These are phyloP conservation scores for Acrobeloides nanus DNA, from an alignment of 2,888 invertebrate species.

Conservation along the genomic window DNA sequence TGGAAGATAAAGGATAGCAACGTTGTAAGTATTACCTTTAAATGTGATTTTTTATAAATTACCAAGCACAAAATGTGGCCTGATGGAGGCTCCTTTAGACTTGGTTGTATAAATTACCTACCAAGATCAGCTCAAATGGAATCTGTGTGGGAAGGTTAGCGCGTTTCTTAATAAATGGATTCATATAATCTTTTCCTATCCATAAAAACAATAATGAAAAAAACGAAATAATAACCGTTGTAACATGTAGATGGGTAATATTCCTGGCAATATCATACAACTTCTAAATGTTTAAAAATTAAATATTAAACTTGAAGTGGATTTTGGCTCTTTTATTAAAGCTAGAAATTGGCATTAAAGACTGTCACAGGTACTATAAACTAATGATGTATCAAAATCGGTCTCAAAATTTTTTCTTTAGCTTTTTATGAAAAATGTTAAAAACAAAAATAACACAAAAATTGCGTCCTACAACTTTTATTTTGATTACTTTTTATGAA, in stretches of 20 bases:
- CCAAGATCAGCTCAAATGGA: slow-evolving; percentile 54
- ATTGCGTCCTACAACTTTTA: too few species aligned
- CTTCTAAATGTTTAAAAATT: not conserved
- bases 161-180: not conserved
- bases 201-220: not conserved
- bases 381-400: too few species aligned
- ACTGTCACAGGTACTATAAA: too few species aligned
- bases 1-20: not conserved
- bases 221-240: not conserved
- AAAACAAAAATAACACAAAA: too few species aligned
- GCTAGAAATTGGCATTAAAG: too few species aligned
- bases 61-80: not conserved
- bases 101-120: slow-evolving; percentile 11
- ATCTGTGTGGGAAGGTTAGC: slow-evolving; percentile 51
- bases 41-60: not conserved
- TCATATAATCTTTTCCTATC: not conserved
- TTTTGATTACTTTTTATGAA: too few species aligned
- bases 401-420: too few species aligned
- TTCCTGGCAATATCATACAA: not conserved
- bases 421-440: too few species aligned
- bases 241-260: not conserved
- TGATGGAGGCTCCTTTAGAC: not conserved
- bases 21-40: not conserved
- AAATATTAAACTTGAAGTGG: not conserved
- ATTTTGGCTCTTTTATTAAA: not conserved